Percentiles rank a stretch among this genome's conserved stretches.
These are phyloP conservation scores for Eulemur macaco DNA, from an alignment of 2,113 vertebrate species.

Conservation along the genomic window DNA sequence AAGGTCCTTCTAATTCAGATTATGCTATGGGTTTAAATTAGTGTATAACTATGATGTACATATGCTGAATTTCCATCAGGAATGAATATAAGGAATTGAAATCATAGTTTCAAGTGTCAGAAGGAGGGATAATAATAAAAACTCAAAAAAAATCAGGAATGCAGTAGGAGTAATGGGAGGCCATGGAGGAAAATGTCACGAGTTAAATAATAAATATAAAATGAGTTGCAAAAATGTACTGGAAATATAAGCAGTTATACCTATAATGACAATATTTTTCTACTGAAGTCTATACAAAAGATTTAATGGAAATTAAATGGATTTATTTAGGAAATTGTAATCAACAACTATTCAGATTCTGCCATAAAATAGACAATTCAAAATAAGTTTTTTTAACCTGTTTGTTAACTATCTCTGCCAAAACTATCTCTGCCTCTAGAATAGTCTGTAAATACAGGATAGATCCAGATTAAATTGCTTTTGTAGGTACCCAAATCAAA, in stretches of 20 bases:
- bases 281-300: neutral
- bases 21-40: neutral
- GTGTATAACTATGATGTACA: neutral
- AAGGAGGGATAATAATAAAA: neutral
- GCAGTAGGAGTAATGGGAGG: neutral
- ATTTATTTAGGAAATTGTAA: neutral
- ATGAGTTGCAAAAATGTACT: neutral
- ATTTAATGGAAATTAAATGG: neutral
- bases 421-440: neutral
- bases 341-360: slow-evolving; percentile 1
- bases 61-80: neutral
- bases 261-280: neutral
- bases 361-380: neutral
- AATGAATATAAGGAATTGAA: neutral
- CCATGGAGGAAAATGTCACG: neutral
- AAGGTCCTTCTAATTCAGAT: neutral
- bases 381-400: neutral
- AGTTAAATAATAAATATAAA: neutral
- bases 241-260: neutral
- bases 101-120: neutral
- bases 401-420: neutral
- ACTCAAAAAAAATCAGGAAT: neutral
- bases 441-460: neutral
- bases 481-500: neutral
- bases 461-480: neutral